Evolutionary conservation across 2,797 vertebrate genomes (phyloP).

Genomic region (Balearica regulorum): DNA sequence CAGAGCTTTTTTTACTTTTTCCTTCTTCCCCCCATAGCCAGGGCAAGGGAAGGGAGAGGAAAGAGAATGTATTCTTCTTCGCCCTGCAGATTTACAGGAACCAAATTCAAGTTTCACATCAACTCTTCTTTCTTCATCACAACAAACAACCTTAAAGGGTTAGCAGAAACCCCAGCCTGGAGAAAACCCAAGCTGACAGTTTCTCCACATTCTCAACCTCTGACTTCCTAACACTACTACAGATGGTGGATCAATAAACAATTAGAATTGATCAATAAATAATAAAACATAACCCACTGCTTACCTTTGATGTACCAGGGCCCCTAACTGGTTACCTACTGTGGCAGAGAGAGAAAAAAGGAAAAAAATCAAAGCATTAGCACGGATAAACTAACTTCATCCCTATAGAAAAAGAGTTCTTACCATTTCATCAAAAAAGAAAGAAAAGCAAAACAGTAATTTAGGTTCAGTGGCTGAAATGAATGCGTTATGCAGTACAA

Average conservation of each 20-base stretch:
- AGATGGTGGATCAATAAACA: slow-evolving; percentile 86
- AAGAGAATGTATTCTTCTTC: neutral
- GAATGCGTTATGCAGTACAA: slow-evolving; percentile 70
- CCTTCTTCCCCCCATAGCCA: too few species aligned
- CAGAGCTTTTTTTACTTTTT: neutral
- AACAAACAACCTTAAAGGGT: neutral
- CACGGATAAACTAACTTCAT: slow-evolving; percentile 80
- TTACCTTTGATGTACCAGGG: slow-evolving; percentile 99
- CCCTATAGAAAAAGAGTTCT: slow-evolving; percentile 69
- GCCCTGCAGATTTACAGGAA: neutral
- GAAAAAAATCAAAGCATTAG: slow-evolving; percentile 79
- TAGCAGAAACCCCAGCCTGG: slow-evolving; percentile 18
- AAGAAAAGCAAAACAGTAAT: slow-evolving; percentile 75
- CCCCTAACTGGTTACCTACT: slow-evolving; percentile 96
- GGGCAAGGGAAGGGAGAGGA: neutral
- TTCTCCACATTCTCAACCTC: slow-evolving; percentile 73
- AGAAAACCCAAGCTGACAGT: slow-evolving; percentile 54
- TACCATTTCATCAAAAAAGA: slow-evolving; percentile 68
- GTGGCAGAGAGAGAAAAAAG: slow-evolving; percentile 76
- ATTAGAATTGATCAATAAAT: slow-evolving; percentile 86
- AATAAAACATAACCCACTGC: slow-evolving; percentile 84
- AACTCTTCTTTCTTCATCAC: neutral
- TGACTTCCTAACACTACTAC: slow-evolving; percentile 77
- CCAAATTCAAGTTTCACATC: slow-evolving; percentile 13
- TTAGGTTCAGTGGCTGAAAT: slow-evolving; percentile 77